These are phyloP conservation scores for Brenthis ino DNA, from an alignment of 2,888 invertebrate species.

Conservation along the genomic window DNA sequence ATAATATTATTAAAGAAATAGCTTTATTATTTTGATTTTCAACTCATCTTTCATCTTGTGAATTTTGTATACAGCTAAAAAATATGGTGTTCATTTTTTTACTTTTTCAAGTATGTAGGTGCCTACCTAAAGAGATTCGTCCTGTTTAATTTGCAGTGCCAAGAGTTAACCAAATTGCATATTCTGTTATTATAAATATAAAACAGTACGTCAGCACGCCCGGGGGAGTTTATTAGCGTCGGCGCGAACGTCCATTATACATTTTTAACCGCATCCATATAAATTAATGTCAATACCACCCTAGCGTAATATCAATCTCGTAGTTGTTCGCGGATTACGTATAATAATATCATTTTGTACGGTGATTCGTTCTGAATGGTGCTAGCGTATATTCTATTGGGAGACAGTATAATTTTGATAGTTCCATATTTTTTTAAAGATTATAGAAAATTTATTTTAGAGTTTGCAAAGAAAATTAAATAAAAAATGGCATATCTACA, in stretches of 20 bases:
- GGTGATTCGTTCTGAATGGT: conserved; percentile 81
- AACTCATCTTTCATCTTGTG: no score
- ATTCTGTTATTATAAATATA: conserved; percentile 40
- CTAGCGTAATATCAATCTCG: conserved; percentile 80
- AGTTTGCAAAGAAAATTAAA: not conserved
- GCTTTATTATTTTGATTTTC: no score
- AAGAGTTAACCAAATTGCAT: conserved; percentile 7
- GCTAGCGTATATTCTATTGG: conserved; percentile 51
- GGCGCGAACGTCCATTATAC: conserved; percentile 72
- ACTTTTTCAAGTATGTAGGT: no score
- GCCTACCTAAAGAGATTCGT: no score
- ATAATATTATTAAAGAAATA: no score
- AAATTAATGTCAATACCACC: conserved; percentile 81
- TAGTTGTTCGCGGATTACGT: conserved; percentile 82
- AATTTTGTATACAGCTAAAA: no score
- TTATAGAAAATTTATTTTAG: no score
- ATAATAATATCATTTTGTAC: conserved; percentile 82
- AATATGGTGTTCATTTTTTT: no score
- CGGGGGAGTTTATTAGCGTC: conserved; percentile 77
- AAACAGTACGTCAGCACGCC: conserved; percentile 56
- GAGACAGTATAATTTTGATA: conserved; percentile 50
- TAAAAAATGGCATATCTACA: not conserved
- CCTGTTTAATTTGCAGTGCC: not conserved
- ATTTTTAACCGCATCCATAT: conserved; percentile 83
- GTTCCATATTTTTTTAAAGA: conserved; percentile 34